Evolutionary conservation across 2,797 vertebrate genomes (phyloP).

Genomic region (Diglossa cyanea): DNA sequence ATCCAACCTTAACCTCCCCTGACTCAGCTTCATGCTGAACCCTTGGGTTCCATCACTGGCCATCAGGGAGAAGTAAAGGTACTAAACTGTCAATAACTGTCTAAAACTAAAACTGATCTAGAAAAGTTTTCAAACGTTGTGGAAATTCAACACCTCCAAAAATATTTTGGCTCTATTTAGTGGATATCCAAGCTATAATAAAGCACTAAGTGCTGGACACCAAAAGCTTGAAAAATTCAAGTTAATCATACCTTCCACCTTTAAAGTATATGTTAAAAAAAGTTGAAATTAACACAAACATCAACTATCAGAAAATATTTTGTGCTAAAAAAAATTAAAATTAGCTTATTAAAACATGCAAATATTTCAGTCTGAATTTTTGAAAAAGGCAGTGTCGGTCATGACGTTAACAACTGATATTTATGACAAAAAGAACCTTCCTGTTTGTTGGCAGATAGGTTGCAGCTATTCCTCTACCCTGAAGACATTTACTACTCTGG

Average conservation of each 20-base stretch:
- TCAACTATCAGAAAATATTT: background rate
- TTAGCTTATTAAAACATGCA: background rate
- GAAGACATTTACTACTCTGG: background rate
- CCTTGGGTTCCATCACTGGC: fast-evolving
- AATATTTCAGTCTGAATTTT: background rate
- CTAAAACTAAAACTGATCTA: background rate
- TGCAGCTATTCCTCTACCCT: background rate
- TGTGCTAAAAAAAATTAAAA: background rate
- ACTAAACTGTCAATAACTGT: background rate
- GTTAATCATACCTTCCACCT: background rate
- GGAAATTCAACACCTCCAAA: background rate
- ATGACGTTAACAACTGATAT: background rate
- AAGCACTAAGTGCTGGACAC: background rate
- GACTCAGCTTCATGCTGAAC: background rate
- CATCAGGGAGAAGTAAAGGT: background rate
- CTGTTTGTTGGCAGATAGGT: background rate
- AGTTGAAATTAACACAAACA: background rate
- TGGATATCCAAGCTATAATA: background rate
- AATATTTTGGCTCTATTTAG: background rate
- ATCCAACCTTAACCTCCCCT: background rate
- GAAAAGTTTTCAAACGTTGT: background rate
- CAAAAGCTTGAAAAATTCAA: background rate
- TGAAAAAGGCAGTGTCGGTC: background rate
- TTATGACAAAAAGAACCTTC: background rate
- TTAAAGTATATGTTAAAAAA: background rate